phyloP scores from a whole-genome alignment of 1,140 invertebrate genomes.

The Planococcus citri region DNA sequence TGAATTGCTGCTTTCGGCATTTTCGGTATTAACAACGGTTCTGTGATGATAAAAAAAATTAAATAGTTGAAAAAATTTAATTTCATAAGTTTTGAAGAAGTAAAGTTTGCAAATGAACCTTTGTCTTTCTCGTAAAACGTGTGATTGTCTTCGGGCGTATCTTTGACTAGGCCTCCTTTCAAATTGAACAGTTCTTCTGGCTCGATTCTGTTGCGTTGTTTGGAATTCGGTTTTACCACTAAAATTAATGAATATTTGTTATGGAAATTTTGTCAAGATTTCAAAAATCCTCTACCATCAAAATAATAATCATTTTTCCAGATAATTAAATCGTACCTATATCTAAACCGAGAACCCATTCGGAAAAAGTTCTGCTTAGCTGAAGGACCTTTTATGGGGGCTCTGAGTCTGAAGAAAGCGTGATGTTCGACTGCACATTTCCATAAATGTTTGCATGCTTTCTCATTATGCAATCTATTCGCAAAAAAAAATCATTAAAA shows the following conservation, averaged over 20 bases:
- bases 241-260: conserved; percentile 27
- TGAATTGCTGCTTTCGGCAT: background rate
- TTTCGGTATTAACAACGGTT: background rate
- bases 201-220: conserved; percentile 75
- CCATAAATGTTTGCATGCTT: conserved; percentile 98
- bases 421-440: conserved; percentile 99
- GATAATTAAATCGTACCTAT: conserved; percentile 44
- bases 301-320: conserved; percentile 1
- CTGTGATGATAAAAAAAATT: background rate
- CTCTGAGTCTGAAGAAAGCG: conserved; percentile 89
- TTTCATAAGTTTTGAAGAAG: too few species aligned
- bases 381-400: conserved; percentile 75
- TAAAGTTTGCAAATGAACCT: conserved; percentile 21
- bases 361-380: conserved; percentile 90
- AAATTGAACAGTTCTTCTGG: conserved; percentile 82
- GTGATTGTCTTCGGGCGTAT: conserved; percentile 78
- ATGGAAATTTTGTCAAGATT: background rate
- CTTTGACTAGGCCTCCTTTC: conserved; percentile 91
- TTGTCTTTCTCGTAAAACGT: conserved; percentile 58
- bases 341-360: conserved; percentile 91
- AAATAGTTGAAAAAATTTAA: background rate
- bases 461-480: conserved; percentile 82
- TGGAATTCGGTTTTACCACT: conserved; percentile 88
- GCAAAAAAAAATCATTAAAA: conserved; percentile 30
- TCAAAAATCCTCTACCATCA: background rate